Evolutionary conservation across 2,888 invertebrate species (phyloP).

Genomic region (Pristionchus fissidentatus): DNA sequence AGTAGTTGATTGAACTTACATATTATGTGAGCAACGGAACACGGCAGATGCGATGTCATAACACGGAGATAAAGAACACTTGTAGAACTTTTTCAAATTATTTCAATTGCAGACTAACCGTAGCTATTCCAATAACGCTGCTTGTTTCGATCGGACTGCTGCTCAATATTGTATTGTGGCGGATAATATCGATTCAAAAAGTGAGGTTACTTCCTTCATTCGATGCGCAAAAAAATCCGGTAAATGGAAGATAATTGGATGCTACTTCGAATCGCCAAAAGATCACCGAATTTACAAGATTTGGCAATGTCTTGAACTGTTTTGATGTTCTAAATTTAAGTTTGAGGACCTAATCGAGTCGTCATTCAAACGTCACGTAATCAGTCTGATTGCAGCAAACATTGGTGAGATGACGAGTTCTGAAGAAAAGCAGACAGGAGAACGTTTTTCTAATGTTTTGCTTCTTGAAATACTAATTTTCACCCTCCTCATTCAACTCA

Average conservation of each 20-base stretch:
- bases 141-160: neutral
- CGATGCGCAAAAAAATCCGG: no score
- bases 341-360: constrained; percentile 25
- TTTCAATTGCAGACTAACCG: neutral
- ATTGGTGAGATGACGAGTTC: neutral
- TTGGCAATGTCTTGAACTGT: neutral
- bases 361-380: neutral
- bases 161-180: constrained; percentile 9
- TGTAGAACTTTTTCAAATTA: neutral
- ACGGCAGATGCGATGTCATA: no score
- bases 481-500: no score
- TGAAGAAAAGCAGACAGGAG: neutral
- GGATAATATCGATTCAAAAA: constrained; percentile 7
- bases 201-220: no score
- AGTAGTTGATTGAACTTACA: no score
- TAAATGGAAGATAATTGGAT: neutral
- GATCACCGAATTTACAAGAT: no score
- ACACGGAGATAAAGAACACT: no score
- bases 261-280: no score
- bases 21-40: no score
- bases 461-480: no score
- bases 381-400: neutral
- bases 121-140: neutral
- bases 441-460: no score
- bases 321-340: neutral